Evolutionary conservation across 2,888 invertebrate genomes (phyloP).

Genomic region (Euplagia quadripunctaria): DNA sequence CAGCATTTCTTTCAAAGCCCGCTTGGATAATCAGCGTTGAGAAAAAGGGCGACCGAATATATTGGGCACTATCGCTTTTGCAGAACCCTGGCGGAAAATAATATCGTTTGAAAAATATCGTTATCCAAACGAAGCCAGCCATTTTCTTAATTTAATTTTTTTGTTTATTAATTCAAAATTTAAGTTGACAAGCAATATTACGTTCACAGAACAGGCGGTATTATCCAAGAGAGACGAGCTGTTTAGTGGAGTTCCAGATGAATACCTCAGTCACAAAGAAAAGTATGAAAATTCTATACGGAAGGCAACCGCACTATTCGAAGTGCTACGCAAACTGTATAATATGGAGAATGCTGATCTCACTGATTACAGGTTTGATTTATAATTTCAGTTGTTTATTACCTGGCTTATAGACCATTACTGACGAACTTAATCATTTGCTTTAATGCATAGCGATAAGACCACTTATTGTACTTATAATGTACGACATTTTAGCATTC

Average conservation of each 20-base stretch:
- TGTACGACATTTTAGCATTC: no score
- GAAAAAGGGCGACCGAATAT: not conserved
- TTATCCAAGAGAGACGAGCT: conserved; percentile 86
- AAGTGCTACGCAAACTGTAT: conserved; percentile 89
- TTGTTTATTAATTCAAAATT: no score
- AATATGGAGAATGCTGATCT: conserved; percentile 89
- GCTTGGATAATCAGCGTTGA: not conserved
- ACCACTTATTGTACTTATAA: no score
- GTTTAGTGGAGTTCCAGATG: conserved; percentile 88
- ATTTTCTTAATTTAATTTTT: no score
- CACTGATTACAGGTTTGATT: conserved; percentile 89
- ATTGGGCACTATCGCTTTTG: not conserved
- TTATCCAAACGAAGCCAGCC: not conserved
- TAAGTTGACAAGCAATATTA: not conserved
- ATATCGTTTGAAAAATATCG: not conserved
- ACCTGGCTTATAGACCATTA: no score
- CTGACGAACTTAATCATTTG: no score
- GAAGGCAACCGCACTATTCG: conserved; percentile 89
- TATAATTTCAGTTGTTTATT: not conserved
- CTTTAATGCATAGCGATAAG: no score
- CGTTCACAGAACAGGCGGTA: conserved; percentile 67
- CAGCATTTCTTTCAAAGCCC: not conserved
- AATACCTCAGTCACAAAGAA: conserved; percentile 94
- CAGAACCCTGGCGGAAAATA: not conserved
- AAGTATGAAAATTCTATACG: conserved; percentile 91